Base-by-base conservation (phyloP, 2,888 invertebrate genomes). In the Drosophila rellima region DNA sequence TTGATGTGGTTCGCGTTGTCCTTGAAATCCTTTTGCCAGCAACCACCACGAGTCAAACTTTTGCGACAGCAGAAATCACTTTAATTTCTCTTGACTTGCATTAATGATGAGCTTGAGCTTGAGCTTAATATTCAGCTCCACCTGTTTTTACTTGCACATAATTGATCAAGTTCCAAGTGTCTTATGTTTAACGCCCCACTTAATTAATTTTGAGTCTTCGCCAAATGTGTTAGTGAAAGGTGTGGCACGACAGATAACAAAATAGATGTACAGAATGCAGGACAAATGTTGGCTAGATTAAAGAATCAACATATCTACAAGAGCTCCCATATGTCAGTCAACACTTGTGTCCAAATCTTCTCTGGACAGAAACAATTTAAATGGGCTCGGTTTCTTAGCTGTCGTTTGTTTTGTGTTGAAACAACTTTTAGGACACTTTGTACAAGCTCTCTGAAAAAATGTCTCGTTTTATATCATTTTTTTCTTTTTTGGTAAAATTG, bases 1-100 rank as follows among this genome's bases (percentile, higher is more conserved):
- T 80, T 80, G 60, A 77, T 80, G 76, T 70, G 80, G 70, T 67
- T 57, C 56, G 15, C 39, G 37, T 31, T 80, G 76, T 68, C 76
- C 87, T 89, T 87, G 79, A 84, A 78, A 56, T 64, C 50, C 52
- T 60, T 60, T 56, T 44, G 39, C 26, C 64, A 65, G 48, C 52
- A 56, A 62, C 57, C 61, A 23, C 47, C 47, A 10, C 10, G 18
- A n/a, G 35, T 18, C 44, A 47, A 64, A 44, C 18, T 60, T 42
- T 29, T 44, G 47, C 62, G 35, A 68, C 57, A 73, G 18, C 45
- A 51, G 20, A 74, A 90, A 81, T 88, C 83, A 86, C 90, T 89
- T 90, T 88, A 89, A 90, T 90, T 84, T 83, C 79, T 65, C 84
- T 85, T 56, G 78, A 82, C 79, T 74, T 91, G 89, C 91, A 91